phyloP scores from a whole-genome alignment of 2,888 invertebrate species.

The Tetragonula carbonaria region DNA sequence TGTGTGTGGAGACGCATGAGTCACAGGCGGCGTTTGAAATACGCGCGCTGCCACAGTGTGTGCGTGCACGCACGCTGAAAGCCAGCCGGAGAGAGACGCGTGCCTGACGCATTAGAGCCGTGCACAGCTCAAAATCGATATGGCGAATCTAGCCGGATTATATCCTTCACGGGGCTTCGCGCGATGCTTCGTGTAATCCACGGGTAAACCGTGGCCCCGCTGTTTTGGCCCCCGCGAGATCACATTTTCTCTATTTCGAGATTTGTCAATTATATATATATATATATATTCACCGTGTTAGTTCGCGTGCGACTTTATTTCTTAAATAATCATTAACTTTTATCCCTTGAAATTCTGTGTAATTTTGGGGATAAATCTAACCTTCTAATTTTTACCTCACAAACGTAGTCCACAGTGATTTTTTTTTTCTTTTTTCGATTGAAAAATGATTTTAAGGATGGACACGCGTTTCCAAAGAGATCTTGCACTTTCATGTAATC shows the following conservation, averaged over 20 bases:
- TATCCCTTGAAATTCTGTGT: no score
- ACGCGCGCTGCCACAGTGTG: slow-evolving; percentile 59
- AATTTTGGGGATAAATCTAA: no score
- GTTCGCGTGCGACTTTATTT: no score
- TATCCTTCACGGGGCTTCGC: slow-evolving; percentile 82
- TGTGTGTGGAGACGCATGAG: slow-evolving; percentile 60
- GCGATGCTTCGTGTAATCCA: slow-evolving; percentile 79
- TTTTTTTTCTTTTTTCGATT: no score
- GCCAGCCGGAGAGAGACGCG: slow-evolving; percentile 54
- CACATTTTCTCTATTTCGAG: slow-evolving; percentile 45
- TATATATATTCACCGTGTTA: no score
- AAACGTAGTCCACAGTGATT: no score
- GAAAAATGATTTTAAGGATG: no score
- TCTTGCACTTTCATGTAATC: no score
- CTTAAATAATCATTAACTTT: no score
- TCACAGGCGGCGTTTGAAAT: slow-evolving; percentile 50
- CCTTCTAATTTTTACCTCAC: no score
- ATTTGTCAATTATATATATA: neutral
- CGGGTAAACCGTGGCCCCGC: slow-evolving; percentile 73
- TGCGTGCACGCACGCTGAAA: slow-evolving; percentile 57
- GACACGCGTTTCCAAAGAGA: no score
- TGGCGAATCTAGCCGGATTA: slow-evolving; percentile 83
- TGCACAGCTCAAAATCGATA: slow-evolving; percentile 83
- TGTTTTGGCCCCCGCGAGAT: slow-evolving; percentile 57
- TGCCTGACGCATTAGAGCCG: slow-evolving; percentile 68